Base-by-base conservation (phyloP, 2,888 invertebrate species). In the Hypercompe scribonia region DNA sequence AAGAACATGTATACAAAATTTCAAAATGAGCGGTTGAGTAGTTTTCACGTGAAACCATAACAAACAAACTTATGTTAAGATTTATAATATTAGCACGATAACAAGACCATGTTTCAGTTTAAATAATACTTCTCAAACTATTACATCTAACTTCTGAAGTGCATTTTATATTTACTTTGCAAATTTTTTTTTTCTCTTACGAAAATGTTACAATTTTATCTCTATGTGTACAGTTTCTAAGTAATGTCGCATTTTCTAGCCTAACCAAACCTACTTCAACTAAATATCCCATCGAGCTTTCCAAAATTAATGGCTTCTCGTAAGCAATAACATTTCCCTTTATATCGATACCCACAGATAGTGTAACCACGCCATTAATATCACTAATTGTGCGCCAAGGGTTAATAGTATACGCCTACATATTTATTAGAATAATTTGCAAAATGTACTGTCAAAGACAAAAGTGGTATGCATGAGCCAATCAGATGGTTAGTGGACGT, bases 351-450 rank as follows among this genome's bases (percentile, higher is more conserved):
- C 24, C 50, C 28, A 50, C 15, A 66, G 42, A 67, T 13, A 50
- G 15, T 21, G 64, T 65, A 65, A 46, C 67, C 67, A 31, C 46
- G 18, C 67, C 28, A 67, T 67, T 67, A 67, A 67, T 67, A 50
- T 67, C 42, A 67, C 67, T 67, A 67, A 67, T 67, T 67, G 67
- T 67, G 21, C 11, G 46, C 33, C 67, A 46, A 67, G 46, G 39
- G 46, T 67, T 67, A 46, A 67, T 42, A 64, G 64, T 65, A 65
- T n/a, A 36, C n/a, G 64, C 28, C n/a, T 66, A 66, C 65, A 66
- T 66, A 39, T 39, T 28, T 66, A 42, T 39, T 66, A 66, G 39
- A n/a, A 66, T 42, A 28, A 39, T 39, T 28, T 42, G 39, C 28
- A 42, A 28, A 42, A 7, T 36, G 65, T 66, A 66, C 65, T n/a